A percentile compares a stretch with the other conserved stretches of the same genome.
Evolutionary conservation across 2,113 vertebrate genomes (phyloP).

Genomic region (Hydrolagus affinis): DNA sequence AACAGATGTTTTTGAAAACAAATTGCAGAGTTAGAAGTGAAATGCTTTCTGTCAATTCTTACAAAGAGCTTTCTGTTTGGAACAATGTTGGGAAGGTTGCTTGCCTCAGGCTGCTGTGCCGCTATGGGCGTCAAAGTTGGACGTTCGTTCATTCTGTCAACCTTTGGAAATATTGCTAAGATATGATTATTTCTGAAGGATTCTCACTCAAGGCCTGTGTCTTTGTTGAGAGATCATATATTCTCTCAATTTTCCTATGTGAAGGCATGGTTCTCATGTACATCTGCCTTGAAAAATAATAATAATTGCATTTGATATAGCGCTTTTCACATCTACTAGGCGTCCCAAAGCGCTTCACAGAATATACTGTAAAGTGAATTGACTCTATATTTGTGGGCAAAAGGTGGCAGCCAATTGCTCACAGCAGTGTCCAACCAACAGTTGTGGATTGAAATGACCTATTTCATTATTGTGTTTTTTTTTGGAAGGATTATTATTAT

Average conservation of each 20-base stretch:
- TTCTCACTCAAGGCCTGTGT: background rate
- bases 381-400: no score
- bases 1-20: background rate
- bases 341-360: no score
- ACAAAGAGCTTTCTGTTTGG: background rate
- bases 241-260: background rate
- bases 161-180: conserved; percentile 8
- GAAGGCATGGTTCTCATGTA: background rate
- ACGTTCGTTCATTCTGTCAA: background rate
- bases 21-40: background rate
- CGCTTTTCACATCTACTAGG: no score
- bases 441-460: no score
- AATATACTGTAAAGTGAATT: no score
- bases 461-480: no score
- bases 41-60: conserved; percentile 10
- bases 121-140: background rate
- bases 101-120: conserved; percentile 5
- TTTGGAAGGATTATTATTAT: no score
- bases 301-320: no score
- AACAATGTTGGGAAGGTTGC: background rate
- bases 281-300: no score
- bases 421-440: no score
- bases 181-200: background rate
- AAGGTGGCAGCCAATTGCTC: no score
- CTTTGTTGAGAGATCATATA: background rate